These are phyloP conservation scores for Chloroceryle aenea DNA, from an alignment of 2,113 vertebrate genomes.

Conservation along the genomic window DNA sequence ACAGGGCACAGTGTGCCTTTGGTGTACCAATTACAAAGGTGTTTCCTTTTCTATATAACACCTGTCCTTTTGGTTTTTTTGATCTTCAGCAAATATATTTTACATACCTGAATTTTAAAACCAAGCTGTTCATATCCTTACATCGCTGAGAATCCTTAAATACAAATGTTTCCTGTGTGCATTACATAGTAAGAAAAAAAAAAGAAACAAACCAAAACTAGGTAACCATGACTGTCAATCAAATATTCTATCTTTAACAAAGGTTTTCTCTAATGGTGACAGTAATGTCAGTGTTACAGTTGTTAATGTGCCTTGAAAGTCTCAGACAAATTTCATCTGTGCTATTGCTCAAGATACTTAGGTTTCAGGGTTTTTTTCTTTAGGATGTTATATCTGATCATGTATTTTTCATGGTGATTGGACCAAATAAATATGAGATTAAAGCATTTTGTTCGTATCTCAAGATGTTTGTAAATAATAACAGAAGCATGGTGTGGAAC, in stretches of 20 bases:
- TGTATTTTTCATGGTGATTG: background rate
- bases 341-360: background rate
- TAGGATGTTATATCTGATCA: background rate
- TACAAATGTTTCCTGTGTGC: background rate
- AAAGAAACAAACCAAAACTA: too few species aligned
- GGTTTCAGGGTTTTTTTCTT: background rate
- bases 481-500: background rate
- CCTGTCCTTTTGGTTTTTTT: background rate
- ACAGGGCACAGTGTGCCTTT: background rate
- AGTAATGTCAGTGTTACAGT: background rate
- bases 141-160: background rate
- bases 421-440: background rate
- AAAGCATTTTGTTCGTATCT: background rate
- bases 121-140: background rate
- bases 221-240: background rate
- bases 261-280: background rate
- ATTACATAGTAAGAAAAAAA: background rate
- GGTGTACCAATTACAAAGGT: background rate
- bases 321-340: background rate
- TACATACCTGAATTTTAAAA: background rate
- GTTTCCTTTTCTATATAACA: background rate
- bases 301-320: background rate
- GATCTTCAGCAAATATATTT: background rate
- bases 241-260: background rate
- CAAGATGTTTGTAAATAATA: background rate